phyloP scores from a whole-genome alignment of 2,888 invertebrate species.

The Eurois occulta region DNA sequence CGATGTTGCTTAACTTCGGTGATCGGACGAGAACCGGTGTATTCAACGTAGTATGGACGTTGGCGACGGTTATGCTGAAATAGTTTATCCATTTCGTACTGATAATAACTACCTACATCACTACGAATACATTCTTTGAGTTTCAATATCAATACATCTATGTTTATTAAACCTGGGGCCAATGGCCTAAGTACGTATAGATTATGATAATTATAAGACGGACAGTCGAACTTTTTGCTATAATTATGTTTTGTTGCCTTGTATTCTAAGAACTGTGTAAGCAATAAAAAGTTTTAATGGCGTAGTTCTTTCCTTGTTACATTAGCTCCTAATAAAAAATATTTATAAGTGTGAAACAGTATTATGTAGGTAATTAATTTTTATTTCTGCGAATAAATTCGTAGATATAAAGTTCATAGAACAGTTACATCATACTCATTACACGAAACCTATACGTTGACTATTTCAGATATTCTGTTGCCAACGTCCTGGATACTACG shows the following conservation, averaged over 20 bases:
- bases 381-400: no score
- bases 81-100: background rate
- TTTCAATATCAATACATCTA: background rate
- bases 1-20: constrained; percentile 87
- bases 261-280: constrained; percentile 16
- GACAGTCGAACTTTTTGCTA: constrained; percentile 31
- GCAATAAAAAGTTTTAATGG: constrained; percentile 1
- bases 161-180: background rate
- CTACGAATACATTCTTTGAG: no score
- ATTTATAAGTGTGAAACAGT: no score
- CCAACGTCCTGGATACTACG: constrained; percentile 84
- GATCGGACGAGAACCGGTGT: constrained; percentile 88
- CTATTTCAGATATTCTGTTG: background rate
- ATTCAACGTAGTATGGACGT: constrained; percentile 73
- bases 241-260: constrained; percentile 41
- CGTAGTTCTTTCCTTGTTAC: background rate
- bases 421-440: background rate
- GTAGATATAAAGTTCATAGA: background rate
- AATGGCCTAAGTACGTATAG: background rate
- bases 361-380: no score
- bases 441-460: background rate
- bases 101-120: no score
- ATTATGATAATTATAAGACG: constrained; percentile 12
- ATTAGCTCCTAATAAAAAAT: constrained; percentile 7
- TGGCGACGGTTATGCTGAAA: background rate